Base-by-base conservation (phyloP, 1,140 invertebrate species). In the Teleopsis dalmanni region DNA sequence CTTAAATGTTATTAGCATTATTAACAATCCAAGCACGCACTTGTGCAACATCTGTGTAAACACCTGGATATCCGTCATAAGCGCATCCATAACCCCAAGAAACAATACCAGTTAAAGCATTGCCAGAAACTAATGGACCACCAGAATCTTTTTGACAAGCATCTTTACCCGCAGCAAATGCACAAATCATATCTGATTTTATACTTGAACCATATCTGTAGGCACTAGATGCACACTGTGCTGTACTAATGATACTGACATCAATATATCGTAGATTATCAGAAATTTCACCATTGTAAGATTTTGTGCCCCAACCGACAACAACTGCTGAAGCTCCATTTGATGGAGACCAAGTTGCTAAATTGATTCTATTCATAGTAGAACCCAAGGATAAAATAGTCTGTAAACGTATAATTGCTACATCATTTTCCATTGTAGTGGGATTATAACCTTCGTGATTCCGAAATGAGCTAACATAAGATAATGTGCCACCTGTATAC, bases 11-110 rank as follows among this genome's bases (percentile, higher is more conserved):
- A 6, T 4, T 4, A 29, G 43, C 18, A 34, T 18, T 25, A 10
- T 25, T 21, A 16, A 45, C 11, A 45, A 47, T 23, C 51, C 51
- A 56, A 4, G 36, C 25, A 11, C 48, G 37, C 2, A 56, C 18
- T 4, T 9, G 22, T n/a, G 52, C 33, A 14, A 80, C 73, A 27
- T 72, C 62, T 2, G 77, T 74, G 59, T 81, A 81, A n/a, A 81
- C 74, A 13, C 79, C 79, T 5, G 79, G 77, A 48, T 64, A 69
- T 1, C 64, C 59, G 0, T 72, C 61, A 21, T 65, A 52, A 0
- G 69, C 78, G 54, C 82, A 84, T 1, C 74, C 72, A 38, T 72
- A 11, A 19, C 81, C 81, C 75, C 79, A 83, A 25, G 80, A 81
- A 0, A 81, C 75, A 33, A 84, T 62, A 42, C 82, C 82, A 16